Base-by-base conservation (phyloP, 1,140 invertebrate genomes). In the Sipha flava region DNA sequence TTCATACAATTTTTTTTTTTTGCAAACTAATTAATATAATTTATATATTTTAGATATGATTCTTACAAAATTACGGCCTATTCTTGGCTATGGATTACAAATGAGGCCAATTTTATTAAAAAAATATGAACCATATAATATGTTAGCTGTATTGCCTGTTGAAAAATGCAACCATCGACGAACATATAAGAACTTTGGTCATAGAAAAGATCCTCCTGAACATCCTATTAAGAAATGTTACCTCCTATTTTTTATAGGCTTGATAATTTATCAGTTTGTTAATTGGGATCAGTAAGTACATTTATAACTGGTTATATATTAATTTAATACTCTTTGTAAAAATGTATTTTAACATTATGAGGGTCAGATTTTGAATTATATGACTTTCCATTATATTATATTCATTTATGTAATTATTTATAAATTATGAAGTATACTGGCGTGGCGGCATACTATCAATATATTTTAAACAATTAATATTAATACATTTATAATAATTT, bases 211-310 rank as follows among this genome's bases (percentile, higher is more conserved):
- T 29, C 37, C 73, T 40, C 73, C 73, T 12, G 73, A 77, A n/a
- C 73, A 54, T 40, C 73, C 73, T 57, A 29, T 77, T 16, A 77
- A 77, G 43, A 40, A 54, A 43, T 59, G 14, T 59, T 77, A 77
- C 16, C 0, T 77, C 3, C 29, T 77, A 3, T 5, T 9, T n/a
- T 40, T 43, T 18, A 29, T 77, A 7, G 5, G 52, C 14, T 29
- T 77, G 9, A 18, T 34, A 18, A 0, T 40, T 40, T 59, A 29
- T 77, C 34, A 59, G 6, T 77, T 77, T 29, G n/a, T 77, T 0
- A 12, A 77, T 26, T 77, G 73, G 73, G 73, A 57, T 2, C 16
- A 77, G 73, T 77, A 77, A 59, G 73, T 77, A 9, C 37, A 37
- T 37, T 40, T 66, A 14, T 66, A 62, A 9, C 21, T 40, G 12